A percentile compares a stretch with the other conserved stretches of the same genome.
These are phyloP conservation scores for Dolichotis patagonum DNA, from an alignment of 2,113 vertebrate genomes.

Conservation along the genomic window DNA sequence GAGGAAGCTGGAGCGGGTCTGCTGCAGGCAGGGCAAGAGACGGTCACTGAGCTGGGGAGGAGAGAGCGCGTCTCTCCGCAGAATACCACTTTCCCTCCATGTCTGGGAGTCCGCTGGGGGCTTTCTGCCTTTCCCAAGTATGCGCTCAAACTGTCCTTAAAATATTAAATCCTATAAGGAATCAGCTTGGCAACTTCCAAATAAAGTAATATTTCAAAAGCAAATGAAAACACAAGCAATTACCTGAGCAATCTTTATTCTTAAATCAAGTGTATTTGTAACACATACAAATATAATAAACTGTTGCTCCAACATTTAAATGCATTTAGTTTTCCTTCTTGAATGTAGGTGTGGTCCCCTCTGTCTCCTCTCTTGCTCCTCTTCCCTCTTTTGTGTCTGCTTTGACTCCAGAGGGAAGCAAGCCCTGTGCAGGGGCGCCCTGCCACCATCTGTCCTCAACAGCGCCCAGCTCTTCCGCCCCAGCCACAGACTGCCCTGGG, in stretches of 20 bases:
- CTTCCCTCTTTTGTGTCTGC: neutral
- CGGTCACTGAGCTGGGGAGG: too few relatives aligned
- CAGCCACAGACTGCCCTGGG: fast-evolving
- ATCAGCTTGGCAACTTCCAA: neutral
- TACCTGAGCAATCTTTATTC: neutral
- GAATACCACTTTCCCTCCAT: fast-evolving
- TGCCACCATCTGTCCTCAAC: neutral
- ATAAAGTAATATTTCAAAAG: neutral
- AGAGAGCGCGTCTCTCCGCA: too few relatives aligned
- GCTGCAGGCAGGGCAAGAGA: neutral
- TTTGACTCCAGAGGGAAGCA: neutral
- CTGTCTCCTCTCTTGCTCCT: neutral
- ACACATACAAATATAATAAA: neutral
- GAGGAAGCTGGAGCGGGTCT: fast-evolving
- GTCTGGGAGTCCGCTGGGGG: neutral
- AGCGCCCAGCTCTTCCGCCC: fast-evolving
- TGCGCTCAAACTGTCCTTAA: neutral
- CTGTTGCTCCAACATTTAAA: too few relatives aligned
- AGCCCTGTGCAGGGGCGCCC: too few relatives aligned
- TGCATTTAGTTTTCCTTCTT: neutral
- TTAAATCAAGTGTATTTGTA: neutral
- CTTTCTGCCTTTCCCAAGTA: neutral
- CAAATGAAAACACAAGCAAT: neutral
- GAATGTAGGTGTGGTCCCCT: neutral
- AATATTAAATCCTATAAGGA: neutral